A percentile compares a stretch with the other conserved stretches of the same genome.
Conservation (phyloP, 2,797 vertebrate species). For the Thamnophis elegans region DNA sequence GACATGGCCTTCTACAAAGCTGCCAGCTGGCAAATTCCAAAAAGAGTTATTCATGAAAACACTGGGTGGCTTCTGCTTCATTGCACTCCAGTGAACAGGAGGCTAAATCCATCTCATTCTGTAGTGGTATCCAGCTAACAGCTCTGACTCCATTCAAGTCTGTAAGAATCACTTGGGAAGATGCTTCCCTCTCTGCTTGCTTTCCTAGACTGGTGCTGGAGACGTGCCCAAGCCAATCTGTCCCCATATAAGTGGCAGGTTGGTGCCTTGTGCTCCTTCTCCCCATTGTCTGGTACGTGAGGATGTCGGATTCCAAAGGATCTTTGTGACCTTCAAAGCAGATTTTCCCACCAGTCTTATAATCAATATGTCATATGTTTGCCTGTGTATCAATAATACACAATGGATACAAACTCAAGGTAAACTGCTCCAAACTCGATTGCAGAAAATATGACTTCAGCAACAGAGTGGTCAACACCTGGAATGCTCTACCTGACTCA, state of each 20-base stretch:
- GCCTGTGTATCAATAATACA: too few species aligned
- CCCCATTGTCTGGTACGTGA: background rate
- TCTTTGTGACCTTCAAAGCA: background rate
- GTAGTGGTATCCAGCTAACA: background rate
- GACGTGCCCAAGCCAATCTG: background rate
- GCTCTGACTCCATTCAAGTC: background rate
- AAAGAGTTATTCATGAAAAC: background rate
- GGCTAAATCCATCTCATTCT: background rate
- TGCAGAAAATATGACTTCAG: too few species aligned
- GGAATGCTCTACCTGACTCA: too few species aligned
- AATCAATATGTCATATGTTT: too few species aligned
- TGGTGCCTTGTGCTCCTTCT: background rate
- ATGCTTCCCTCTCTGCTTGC: background rate
- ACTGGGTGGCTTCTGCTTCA: background rate
- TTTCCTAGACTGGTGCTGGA: background rate
- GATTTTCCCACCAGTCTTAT: background rate
- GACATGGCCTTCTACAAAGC: background rate
- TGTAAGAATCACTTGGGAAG: background rate
- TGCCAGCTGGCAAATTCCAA: background rate
- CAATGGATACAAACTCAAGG: too few species aligned
- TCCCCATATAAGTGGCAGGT: background rate
- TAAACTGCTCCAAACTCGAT: too few species aligned
- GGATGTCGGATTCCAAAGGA: background rate
- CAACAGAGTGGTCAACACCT: too few species aligned
- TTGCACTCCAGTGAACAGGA: background rate